Percentiles rank a stretch among this genome's conserved stretches.
Conservation (phyloP, 1,140 invertebrate species). For the Argopecten irradians region DNA sequence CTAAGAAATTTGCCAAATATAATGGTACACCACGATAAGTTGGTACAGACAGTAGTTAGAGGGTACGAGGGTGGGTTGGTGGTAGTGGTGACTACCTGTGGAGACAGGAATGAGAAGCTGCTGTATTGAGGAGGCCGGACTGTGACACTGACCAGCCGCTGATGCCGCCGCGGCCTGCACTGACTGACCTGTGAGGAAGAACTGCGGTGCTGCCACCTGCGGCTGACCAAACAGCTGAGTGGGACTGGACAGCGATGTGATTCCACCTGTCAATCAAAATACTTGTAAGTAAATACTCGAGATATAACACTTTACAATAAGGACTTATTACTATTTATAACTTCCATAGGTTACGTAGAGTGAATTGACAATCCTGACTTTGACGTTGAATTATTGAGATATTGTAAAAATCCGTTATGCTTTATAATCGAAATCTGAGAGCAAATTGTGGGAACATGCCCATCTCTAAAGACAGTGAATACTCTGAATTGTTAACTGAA, state of each 20-base stretch:
- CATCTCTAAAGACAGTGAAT: too few species aligned
- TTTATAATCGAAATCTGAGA: too few species aligned
- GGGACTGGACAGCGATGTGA: conserved; percentile 71
- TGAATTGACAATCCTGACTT: too few species aligned
- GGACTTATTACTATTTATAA: too few species aligned
- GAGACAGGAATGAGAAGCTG: conserved; percentile 95
- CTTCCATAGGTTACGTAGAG: too few species aligned
- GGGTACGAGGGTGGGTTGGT: not conserved
- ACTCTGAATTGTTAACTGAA: too few species aligned
- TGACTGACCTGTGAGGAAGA: conserved; percentile 92
- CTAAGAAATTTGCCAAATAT: too few species aligned
- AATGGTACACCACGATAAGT: too few species aligned
- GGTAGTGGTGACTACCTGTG: conserved; percentile 83
- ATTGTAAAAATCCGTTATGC: too few species aligned
- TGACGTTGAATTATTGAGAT: too few species aligned
- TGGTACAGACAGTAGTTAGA: too few species aligned
- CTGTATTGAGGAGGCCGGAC: conserved; percentile 83
- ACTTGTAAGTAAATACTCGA: not conserved
- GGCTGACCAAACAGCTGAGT: conserved; percentile 73
- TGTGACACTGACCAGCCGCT: conserved; percentile 73
- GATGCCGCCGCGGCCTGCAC: conserved; percentile 83
- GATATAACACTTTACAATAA: not conserved
- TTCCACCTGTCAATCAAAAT: conserved; percentile 56
- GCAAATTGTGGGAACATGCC: too few species aligned
- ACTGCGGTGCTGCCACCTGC: conserved; percentile 88